Conservation (phyloP, 1,140 invertebrate species). For the Artemia franciscana region DNA sequence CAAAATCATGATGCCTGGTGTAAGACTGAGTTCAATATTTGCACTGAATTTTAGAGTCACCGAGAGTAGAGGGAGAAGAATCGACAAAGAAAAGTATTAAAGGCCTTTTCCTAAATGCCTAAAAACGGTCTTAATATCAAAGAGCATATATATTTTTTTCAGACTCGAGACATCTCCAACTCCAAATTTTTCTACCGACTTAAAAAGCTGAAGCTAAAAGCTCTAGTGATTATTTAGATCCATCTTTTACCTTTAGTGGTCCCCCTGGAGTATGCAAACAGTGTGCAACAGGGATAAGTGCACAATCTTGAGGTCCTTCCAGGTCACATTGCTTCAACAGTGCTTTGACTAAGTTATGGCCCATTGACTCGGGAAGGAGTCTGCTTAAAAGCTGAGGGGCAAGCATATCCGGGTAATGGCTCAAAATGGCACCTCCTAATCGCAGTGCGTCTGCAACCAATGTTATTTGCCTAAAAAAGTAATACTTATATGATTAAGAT, state of each 20-base stretch:
- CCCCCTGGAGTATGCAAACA: constrained; percentile 91
- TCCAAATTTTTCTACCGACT: too few relatives aligned
- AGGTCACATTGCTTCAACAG: constrained; percentile 70
- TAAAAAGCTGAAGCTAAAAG: too few relatives aligned
- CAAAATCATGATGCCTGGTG: too few relatives aligned
- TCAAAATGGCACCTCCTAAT: constrained; percentile 67
- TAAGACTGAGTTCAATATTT: too few relatives aligned
- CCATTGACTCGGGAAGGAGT: constrained; percentile 67
- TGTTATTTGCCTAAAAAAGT: constrained; percentile 49
- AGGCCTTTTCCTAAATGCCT: too few relatives aligned
- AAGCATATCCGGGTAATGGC: constrained; percentile 80
- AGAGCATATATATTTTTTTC: too few relatives aligned
- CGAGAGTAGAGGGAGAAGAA: too few relatives aligned
- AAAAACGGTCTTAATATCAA: too few relatives aligned
- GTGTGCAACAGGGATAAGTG: constrained; percentile 74
- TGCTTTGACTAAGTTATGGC: constrained; percentile 57
- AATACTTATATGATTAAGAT: constrained; percentile 8
- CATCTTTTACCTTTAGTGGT: constrained; percentile 73
- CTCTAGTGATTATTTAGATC: too few relatives aligned
- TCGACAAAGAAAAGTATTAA: too few relatives aligned
- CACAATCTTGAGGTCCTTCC: constrained; percentile 61
- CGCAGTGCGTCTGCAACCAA: constrained; percentile 81
- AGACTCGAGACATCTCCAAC: too few relatives aligned
- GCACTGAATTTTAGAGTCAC: too few relatives aligned
- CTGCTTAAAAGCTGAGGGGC: constrained; percentile 80